A percentile compares a stretch with the other conserved stretches of the same genome.
These are phyloP conservation scores for Falco novaeseelandiae DNA, from an alignment of 2,797 vertebrate genomes.

Conservation along the genomic window DNA sequence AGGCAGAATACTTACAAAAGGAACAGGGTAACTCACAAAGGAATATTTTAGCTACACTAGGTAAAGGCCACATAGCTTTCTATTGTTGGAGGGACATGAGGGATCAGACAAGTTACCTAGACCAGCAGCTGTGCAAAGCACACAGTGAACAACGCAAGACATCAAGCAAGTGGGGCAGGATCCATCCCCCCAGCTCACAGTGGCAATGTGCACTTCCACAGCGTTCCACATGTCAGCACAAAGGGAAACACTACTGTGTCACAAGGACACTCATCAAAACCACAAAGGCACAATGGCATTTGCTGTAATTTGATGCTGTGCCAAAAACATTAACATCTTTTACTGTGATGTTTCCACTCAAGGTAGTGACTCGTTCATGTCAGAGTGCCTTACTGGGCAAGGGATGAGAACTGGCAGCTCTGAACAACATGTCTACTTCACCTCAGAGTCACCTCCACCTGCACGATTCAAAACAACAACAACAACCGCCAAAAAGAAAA, in stretches of 20 bases:
- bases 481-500: neutral
- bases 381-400: neutral
- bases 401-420: neutral
- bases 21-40: neutral
- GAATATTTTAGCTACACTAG: neutral
- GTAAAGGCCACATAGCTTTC: accelerated
- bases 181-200: neutral
- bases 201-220: neutral
- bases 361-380: neutral
- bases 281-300: accelerated
- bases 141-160: neutral
- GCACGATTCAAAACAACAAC: neutral
- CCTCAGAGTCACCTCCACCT: neutral
- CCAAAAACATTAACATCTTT: neutral
- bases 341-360: neutral
- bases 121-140: neutral
- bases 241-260: neutral
- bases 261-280: neutral
- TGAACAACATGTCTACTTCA: accelerated
- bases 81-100: neutral
- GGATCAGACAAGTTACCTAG: neutral
- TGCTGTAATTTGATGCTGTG: accelerated
- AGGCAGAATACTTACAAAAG: neutral
- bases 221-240: neutral
- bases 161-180: neutral